Conservation (phyloP, 2,113 vertebrate genomes). For the Hymenochirus boettgeri region DNA sequence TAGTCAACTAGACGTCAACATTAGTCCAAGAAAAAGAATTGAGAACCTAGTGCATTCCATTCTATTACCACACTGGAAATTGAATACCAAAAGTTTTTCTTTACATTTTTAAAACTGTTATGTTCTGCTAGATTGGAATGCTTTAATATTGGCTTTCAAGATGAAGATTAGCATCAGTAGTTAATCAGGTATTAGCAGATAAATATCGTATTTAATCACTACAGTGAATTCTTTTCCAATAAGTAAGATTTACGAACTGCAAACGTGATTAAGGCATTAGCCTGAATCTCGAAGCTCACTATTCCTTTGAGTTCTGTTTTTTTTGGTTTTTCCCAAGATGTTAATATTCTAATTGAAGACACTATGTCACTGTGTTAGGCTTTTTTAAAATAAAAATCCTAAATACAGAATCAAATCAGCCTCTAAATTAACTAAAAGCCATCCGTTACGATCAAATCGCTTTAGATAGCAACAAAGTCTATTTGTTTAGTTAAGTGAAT, state of each 20-base stretch:
- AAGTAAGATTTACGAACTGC: slow-evolving; percentile 94
- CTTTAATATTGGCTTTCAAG: slow-evolving; percentile 92
- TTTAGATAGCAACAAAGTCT: too few species aligned
- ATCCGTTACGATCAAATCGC: too few species aligned
- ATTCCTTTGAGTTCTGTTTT: slow-evolving; percentile 68
- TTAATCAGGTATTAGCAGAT: slow-evolving; percentile 96
- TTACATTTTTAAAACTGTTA: slow-evolving; percentile 83
- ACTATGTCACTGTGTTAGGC: slow-evolving; percentile 16
- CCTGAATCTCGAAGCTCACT: slow-evolving; percentile 85
- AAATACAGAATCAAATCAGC: too few species aligned
- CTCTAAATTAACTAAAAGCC: too few species aligned
- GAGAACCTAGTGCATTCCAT: slow-evolving; percentile 62
- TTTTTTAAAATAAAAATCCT: too few species aligned
- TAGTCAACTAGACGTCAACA: slow-evolving; percentile 70
- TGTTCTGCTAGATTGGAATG: slow-evolving; percentile 85
- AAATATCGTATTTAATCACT: slow-evolving; percentile 97
- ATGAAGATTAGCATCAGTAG: slow-evolving; percentile 92
- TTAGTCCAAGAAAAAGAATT: slow-evolving; percentile 64
- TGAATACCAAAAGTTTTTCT: slow-evolving; percentile 74
- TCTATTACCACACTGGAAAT: slow-evolving; percentile 69
- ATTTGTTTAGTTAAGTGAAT: too few species aligned
- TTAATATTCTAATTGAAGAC: slow-evolving; percentile 68
- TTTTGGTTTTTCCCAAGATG: slow-evolving; percentile 66
- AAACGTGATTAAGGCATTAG: slow-evolving; percentile 94
- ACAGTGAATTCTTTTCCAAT: slow-evolving; percentile 91